Base-by-base conservation (phyloP, 2,888 invertebrate genomes). In the Unio delphinus region DNA sequence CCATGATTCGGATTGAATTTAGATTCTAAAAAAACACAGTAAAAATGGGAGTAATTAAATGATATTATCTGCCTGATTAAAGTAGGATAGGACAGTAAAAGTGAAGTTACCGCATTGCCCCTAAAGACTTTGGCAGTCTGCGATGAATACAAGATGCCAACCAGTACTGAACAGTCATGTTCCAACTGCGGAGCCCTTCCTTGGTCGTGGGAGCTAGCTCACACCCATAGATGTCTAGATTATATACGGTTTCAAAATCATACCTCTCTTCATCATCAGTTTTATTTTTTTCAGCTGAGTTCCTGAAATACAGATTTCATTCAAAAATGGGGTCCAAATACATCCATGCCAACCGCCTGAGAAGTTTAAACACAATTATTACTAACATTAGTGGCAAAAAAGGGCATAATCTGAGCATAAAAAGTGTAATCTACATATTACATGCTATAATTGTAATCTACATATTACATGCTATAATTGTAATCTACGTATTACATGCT, bases 141-240 rank as follows among this genome's bases (percentile, higher is more conserved):
- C 95, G 95, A 89, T 98, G 97, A 3, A 98, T 93, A 87, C 95
- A 95, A 76, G 94, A 93, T 1, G 97, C 98, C 81, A 99, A 92
- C 98, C 98, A 99, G 89, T 96, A 98, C 89, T 99, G 99, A 0
- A 98, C 94, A 58, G 95, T 95, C 86, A 95, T 95, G 89, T 99
- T 99, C 99, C 99, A 99, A 65, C 94, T 93, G 85, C 95, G 95
- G 94, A 98, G 95, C 5, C 95, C 95, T 74, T 95, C 95, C 6
- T 97, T 92, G 74, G 97, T 93, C 0, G 95, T 95, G 56, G 94
- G 93, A 70, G 94, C 94, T 67, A 94, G 93, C 87, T 99, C 98
- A 65, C 96, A 94, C 56, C 93, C 94, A 90, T 93, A 93, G 0
- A 95, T 94, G 75, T 96, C 94, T 86, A 98, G 94, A 80, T 96